These are phyloP conservation scores for Caenorhabditis sp. DNA, from an alignment of 2,888 invertebrate species.

Conservation along the genomic window DNA sequence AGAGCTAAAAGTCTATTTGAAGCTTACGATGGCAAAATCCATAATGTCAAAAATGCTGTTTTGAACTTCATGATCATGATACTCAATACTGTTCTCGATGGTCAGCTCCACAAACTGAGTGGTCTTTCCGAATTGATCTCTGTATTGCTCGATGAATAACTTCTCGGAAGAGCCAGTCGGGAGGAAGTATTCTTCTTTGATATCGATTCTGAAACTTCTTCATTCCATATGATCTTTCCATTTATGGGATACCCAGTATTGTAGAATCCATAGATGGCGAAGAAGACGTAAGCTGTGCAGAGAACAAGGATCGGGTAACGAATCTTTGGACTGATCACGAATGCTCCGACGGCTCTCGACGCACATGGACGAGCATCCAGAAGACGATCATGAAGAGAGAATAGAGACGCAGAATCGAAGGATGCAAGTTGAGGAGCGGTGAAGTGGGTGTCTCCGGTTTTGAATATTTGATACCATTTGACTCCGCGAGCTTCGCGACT, in stretches of 20 bases:
- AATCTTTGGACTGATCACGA: constrained; percentile 65
- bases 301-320: constrained; percentile 72
- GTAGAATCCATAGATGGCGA: constrained; percentile 76
- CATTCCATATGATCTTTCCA: background rate
- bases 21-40: constrained; percentile 68
- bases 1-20: too few relatives aligned
- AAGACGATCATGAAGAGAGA: constrained; percentile 79
- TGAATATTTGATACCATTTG: constrained; percentile 82
- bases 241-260: constrained; percentile 56
- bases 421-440: constrained; percentile 74
- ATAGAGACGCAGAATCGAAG: constrained; percentile 70
- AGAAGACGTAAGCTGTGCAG: constrained; percentile 76
- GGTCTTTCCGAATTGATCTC: constrained; percentile 71
- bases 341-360: constrained; percentile 73
- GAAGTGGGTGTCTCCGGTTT: constrained; percentile 81
- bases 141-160: constrained; percentile 72
- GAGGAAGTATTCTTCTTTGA: constrained; percentile 77
- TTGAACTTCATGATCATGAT: constrained; percentile 65
- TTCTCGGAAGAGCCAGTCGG: constrained; percentile 65
- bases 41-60: constrained; percentile 66
- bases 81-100: constrained; percentile 69
- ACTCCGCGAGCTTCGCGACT: constrained; percentile 80
- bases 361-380: constrained; percentile 76
- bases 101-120: constrained; percentile 68
- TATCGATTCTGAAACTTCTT: constrained; percentile 57